Conservation (phyloP, 2,113 vertebrate genomes). For the Nansenia antarctica region DNA sequence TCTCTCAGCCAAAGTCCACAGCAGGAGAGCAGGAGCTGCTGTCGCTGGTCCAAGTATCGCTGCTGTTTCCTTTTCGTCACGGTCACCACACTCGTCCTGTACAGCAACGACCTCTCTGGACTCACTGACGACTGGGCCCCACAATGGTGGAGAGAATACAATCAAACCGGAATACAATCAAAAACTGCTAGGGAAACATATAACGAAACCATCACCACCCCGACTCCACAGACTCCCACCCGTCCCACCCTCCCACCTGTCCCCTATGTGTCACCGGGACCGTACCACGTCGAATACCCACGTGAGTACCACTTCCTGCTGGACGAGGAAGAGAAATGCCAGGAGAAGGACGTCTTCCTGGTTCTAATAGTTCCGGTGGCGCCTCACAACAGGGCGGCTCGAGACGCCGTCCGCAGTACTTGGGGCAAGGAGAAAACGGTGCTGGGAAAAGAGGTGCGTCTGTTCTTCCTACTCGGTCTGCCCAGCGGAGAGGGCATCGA, state of each 20-base stretch:
- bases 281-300: constrained; percentile 46
- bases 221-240: not conserved
- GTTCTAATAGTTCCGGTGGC: constrained; percentile 58
- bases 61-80: constrained; percentile 3
- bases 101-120: not conserved
- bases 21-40: not conserved
- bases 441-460: constrained; percentile 23
- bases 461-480: constrained; percentile 53
- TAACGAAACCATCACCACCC: not conserved
- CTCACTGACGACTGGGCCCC: not conserved
- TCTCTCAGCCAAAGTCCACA: not conserved
- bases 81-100: constrained; percentile 8
- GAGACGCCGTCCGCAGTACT: constrained; percentile 51
- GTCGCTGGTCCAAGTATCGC: not conserved
- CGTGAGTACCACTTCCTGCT: constrained; percentile 50
- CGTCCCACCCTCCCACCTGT: not conserved
- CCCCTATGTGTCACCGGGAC: constrained; percentile 19
- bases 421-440: constrained; percentile 61
- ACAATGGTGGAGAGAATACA: not conserved
- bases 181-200: not conserved
- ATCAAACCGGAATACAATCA: not conserved
- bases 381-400: not conserved
- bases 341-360: constrained; percentile 43
- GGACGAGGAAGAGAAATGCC: constrained; percentile 53
- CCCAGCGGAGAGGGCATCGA: not conserved